Base-by-base conservation (phyloP, 2,888 invertebrate species). In the Leptura quadrifasciata region DNA sequence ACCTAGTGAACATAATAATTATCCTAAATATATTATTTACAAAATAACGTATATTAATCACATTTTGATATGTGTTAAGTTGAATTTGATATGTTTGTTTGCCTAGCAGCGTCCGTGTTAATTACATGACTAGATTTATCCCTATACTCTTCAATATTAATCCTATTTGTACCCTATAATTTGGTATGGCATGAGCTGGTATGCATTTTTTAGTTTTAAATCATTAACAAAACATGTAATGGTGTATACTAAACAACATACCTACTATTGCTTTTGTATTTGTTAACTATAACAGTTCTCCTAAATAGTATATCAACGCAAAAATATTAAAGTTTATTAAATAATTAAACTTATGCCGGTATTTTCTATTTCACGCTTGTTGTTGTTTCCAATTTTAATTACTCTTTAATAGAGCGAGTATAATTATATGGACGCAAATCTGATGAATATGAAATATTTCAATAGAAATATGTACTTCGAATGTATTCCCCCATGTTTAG, bases 61-160 rank as follows among this genome's bases (percentile, higher is more conserved):
- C 80, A 80, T 77, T 84, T 80, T 85, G 85, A 85, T 85, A 85
- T 85, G 85, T 85, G 80, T 82, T 78, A 35, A 72, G 75, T 77
- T 68, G 31, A 76, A 76, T 80, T 80, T 80, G 80, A 80, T 80
- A 80, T 80, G 80, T 80, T 78, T 72, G 52, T 75, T 75, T 75
- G 74, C 58, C 75, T 76, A 79, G 79, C 80, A 80, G 79, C 78
- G 78, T 80, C 74, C 71, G 15, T 60, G 72, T 76, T 60, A 72
- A 68, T 77, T 75, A 64, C 74, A 52, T 47, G 72, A 76, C 67
- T 75, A 75, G 74, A 76, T 39, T 72, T 61, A 72, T 31, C 63
- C 55, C 47, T 74, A 70, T 65, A 73, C 63, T 47, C 58, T 69
- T 75, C 55, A 35, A 76, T 71, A 76, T 68, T 73, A 74, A 70